These are phyloP conservation scores for Conopomorpha cramerella DNA, from an alignment of 1,140 invertebrate species.

Conservation along the genomic window DNA sequence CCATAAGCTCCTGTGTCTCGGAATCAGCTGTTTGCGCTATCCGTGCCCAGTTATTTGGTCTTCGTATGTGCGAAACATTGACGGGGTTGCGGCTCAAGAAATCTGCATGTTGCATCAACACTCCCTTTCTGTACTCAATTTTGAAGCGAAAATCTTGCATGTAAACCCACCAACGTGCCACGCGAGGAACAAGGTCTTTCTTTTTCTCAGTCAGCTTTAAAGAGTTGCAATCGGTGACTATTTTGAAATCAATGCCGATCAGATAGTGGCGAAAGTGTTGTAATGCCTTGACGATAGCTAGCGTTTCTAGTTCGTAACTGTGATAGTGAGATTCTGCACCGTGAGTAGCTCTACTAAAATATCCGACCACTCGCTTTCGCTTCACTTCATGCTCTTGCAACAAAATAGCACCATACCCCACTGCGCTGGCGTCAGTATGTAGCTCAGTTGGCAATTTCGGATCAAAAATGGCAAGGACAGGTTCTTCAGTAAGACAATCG, in stretches of 20 bases:
- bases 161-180: constrained; percentile 3
- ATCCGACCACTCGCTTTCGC: constrained; percentile 15
- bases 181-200: constrained; percentile 12
- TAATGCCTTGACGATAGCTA: constrained; percentile 15
- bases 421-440: too few relatives aligned
- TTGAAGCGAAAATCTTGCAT: constrained; percentile 2
- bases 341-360: constrained; percentile 13
- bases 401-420: too few relatives aligned
- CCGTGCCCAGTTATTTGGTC: neutral
- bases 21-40: constrained; percentile 4
- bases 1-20: constrained; percentile 1
- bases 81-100: constrained; percentile 2
- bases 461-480: constrained; percentile 12
- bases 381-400: constrained; percentile 10
- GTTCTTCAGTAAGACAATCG: constrained; percentile 3
- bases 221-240: constrained; percentile 34
- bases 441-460: constrained; percentile 12
- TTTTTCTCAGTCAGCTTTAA: constrained; percentile 16
- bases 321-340: constrained; percentile 16
- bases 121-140: constrained; percentile 4
- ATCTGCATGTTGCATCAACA: constrained; percentile 3
- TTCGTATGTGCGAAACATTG: constrained; percentile 1
- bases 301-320: constrained; percentile 20
- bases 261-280: constrained; percentile 23
- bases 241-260: constrained; percentile 22